Evolutionary conservation across 1,140 invertebrate species (phyloP).

Genomic region (Drosophila setifemur): DNA sequence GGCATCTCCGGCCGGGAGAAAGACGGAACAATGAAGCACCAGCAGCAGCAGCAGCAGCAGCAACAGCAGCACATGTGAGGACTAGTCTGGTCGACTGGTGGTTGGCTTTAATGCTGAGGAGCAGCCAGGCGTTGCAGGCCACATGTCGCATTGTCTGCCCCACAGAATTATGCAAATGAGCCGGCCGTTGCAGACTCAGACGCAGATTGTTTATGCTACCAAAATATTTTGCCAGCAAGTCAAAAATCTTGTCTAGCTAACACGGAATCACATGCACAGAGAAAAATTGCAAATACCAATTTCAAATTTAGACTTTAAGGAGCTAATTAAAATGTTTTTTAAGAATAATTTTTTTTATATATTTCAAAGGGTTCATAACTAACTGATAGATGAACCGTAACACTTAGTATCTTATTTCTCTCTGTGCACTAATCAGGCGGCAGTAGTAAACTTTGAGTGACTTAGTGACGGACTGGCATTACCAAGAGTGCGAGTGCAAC

Average conservation of each 20-base stretch:
- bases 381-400: too few relatives aligned
- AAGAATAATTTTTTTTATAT: not conserved
- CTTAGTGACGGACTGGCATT: slow-evolving; percentile 16
- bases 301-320: too few relatives aligned
- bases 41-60: not conserved
- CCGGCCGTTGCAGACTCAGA: slow-evolving; percentile 14
- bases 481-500: slow-evolving; percentile 22
- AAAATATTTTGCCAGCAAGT: slow-evolving; percentile 31
- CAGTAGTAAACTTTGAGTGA: slow-evolving; percentile 17
- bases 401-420: not conserved
- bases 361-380: too few relatives aligned
- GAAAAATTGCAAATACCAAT: not conserved
- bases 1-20: slow-evolving; percentile 15
- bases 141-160: slow-evolving; percentile 73
- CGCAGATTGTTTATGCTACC: slow-evolving; percentile 14
- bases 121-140: slow-evolving; percentile 71
- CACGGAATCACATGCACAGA: not conserved
- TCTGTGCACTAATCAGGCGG: too few relatives aligned
- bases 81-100: slow-evolving; percentile 32
- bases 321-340: not conserved
- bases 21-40: slow-evolving; percentile 35
- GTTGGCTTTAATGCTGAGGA: slow-evolving; percentile 27
- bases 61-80: slow-evolving; percentile 19
- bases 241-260: slow-evolving; percentile 24
- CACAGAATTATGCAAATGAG: slow-evolving; percentile 77